Evolutionary conservation across 2,113 vertebrate species (phyloP).

Genomic region (Enhydra lutris): DNA sequence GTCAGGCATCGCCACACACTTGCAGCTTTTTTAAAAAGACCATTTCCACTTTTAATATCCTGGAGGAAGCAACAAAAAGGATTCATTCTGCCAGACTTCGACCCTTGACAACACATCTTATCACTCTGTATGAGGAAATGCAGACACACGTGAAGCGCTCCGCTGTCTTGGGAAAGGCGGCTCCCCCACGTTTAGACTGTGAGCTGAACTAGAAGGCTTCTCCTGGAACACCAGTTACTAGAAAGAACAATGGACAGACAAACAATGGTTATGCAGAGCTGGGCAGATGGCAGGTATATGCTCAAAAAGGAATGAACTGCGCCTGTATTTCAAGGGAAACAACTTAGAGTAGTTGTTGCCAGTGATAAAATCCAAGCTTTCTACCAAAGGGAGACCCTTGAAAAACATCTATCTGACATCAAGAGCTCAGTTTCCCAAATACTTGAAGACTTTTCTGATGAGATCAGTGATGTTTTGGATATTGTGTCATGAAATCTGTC

Average conservation of each 20-base stretch:
- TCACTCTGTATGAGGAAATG: neutral
- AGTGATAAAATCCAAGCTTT: neutral
- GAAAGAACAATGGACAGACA: neutral
- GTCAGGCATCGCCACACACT: neutral
- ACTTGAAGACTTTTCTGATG: neutral
- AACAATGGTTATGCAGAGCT: neutral
- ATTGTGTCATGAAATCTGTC: neutral
- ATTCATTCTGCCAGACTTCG: neutral
- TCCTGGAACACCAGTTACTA: neutral
- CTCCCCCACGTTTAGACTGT: too few relatives aligned
- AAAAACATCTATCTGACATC: neutral
- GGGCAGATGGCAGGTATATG: neutral
- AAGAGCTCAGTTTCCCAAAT: neutral
- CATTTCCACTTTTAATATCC: neutral
- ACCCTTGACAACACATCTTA: neutral
- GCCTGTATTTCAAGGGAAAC: neutral
- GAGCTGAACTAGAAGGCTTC: neutral
- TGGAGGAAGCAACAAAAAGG: neutral
- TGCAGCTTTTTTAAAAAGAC: neutral
- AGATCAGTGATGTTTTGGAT: neutral
- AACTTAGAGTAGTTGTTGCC: neutral
- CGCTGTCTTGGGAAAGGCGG: neutral
- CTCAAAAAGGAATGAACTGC: neutral
- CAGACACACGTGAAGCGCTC: accelerated
- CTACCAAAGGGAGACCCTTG: neutral